These are phyloP conservation scores for Leptinotarsa lineolata DNA, from an alignment of 1,140 invertebrate species.

Conservation along the genomic window DNA sequence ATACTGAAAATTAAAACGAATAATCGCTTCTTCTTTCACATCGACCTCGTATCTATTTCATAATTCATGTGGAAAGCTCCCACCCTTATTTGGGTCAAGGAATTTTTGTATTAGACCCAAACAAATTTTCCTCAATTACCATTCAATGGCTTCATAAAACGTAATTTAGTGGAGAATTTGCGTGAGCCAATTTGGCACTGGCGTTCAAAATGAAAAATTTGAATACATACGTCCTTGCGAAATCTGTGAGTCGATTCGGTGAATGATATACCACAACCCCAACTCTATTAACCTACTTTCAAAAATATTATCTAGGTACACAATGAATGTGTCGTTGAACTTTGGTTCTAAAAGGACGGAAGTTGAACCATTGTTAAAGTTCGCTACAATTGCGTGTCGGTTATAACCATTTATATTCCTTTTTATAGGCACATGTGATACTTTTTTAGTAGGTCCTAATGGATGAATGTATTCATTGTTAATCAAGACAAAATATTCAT, in stretches of 20 bases:
- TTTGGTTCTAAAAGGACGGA: not conserved
- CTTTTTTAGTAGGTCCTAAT: no score
- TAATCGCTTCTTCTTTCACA: no score
- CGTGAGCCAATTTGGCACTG: not conserved
- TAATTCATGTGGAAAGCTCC: no score
- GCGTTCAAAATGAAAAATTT: not conserved
- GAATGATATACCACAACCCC: slow-evolving; percentile 4
- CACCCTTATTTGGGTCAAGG: no score
- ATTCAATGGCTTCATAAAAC: not conserved
- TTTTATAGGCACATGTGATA: no score
- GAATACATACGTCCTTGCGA: not conserved
- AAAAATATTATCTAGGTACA: not conserved
- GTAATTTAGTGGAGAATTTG: not conserved
- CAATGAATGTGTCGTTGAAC: slow-evolving; percentile 2
- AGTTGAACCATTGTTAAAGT: not conserved
- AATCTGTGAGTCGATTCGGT: not conserved
- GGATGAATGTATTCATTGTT: no score
- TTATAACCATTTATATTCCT: not conserved
- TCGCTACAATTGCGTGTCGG: not conserved
- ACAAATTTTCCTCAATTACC: not conserved
- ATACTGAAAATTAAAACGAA: no score
- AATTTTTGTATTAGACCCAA: no score
- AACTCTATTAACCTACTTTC: slow-evolving; percentile 1
- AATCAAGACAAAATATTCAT: no score
- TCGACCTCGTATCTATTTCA: no score